Percentiles rank a stretch among this genome's conserved stretches.
These are phyloP conservation scores for Chymomyza caudatula DNA, from an alignment of 2,888 invertebrate genomes.

Conservation along the genomic window DNA sequence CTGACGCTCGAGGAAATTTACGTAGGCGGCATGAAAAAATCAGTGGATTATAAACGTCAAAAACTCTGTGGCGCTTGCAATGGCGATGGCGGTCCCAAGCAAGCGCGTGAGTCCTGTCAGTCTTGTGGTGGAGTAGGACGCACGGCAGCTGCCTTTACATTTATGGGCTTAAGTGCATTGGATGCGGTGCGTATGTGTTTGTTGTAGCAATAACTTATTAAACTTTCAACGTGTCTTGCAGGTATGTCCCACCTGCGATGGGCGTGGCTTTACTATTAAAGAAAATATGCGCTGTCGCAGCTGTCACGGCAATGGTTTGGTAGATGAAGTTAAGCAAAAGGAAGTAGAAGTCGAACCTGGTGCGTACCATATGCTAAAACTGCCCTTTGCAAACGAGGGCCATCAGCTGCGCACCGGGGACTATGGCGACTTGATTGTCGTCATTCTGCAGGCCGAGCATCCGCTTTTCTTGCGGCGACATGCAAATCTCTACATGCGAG, in stretches of 20 bases:
- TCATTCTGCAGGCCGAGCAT: conserved; percentile 90
- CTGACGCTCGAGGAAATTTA: conserved; percentile 94
- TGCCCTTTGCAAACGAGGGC: conserved; percentile 91
- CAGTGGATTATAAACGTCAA: conserved; percentile 68
- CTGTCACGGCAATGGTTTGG: conserved; percentile 91
- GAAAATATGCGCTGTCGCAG: conserved; percentile 90
- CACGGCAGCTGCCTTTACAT: conserved; percentile 58
- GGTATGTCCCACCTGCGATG: conserved; percentile 82
- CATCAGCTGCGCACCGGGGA: conserved; percentile 92
- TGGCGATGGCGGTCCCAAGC: conserved; percentile 73
- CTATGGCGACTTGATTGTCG: conserved; percentile 93
- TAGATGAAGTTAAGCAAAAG: conserved; percentile 88
- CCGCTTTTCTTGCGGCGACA: conserved; percentile 87
- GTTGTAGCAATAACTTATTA: not conserved
- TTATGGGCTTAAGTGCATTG: conserved; percentile 77
- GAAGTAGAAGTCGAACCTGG: conserved; percentile 94
- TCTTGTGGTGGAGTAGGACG: conserved; percentile 76
- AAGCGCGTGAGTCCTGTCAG: conserved; percentile 54
- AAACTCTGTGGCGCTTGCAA: conserved; percentile 71
- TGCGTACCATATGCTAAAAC: conserved; percentile 91
- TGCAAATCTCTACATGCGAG: conserved; percentile 84
- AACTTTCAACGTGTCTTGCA: conserved; percentile 22
- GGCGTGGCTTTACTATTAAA: conserved; percentile 85
- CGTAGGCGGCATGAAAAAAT: conserved; percentile 87
- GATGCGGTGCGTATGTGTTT: conserved; percentile 79